A percentile compares a stretch with the other conserved stretches of the same genome.
Evolutionary conservation across 1,140 invertebrate genomes (phyloP).

Genomic region (Holcopasites calliopsidis): DNA sequence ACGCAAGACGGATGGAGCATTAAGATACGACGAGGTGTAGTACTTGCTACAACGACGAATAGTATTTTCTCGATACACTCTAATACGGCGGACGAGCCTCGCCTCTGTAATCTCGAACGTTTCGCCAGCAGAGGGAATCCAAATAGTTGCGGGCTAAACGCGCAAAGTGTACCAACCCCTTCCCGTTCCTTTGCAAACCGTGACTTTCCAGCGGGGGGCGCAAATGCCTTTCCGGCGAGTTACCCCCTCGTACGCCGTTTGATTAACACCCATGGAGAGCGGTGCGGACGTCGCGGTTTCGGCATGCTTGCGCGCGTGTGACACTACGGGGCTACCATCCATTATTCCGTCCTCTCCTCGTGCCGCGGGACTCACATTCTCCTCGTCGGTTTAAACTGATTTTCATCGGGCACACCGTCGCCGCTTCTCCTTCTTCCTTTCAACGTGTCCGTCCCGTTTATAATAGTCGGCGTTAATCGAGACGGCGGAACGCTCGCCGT

Average conservation of each 20-base stretch:
- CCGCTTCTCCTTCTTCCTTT: slow-evolving; percentile 31
- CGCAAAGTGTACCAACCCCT: slow-evolving; percentile 11
- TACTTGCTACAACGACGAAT: no score
- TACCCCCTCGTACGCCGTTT: slow-evolving; percentile 62
- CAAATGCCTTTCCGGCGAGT: slow-evolving; percentile 43
- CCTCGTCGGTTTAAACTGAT: slow-evolving; percentile 51
- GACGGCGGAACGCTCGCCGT: slow-evolving; percentile 29
- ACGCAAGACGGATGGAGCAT: no score
- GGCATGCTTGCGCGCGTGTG: slow-evolving; percentile 69
- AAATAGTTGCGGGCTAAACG: no score
- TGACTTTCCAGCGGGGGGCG: background rate
- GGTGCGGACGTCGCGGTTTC: slow-evolving; percentile 72
- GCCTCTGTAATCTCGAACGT: no score
- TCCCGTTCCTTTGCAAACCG: slow-evolving; percentile 1
- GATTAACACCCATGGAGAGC: slow-evolving; percentile 73
- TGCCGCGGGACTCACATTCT: slow-evolving; percentile 21
- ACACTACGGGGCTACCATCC: slow-evolving; percentile 72
- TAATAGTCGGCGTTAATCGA: slow-evolving; percentile 40
- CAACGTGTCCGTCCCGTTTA: slow-evolving; percentile 15
- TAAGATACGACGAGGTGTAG: background rate
- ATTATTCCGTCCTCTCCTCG: slow-evolving; percentile 66
- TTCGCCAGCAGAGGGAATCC: no score
- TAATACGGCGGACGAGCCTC: no score
- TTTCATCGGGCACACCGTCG: slow-evolving; percentile 18
- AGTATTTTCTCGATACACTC: no score